These are phyloP conservation scores for Murina feae DNA, from an alignment of 2,113 vertebrate species.

Conservation along the genomic window DNA sequence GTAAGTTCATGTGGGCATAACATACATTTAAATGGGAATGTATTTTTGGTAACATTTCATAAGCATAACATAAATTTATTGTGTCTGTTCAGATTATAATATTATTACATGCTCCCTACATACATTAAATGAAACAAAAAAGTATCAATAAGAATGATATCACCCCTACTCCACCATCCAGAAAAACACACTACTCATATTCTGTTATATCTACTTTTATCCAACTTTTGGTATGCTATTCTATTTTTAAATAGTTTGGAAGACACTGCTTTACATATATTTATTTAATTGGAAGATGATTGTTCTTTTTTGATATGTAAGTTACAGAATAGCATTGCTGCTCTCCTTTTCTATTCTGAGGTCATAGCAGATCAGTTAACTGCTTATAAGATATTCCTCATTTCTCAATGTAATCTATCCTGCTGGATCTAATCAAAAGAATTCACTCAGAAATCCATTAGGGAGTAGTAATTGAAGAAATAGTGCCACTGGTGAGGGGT, in stretches of 20 bases:
- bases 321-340: neutral
- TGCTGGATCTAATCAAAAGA: conserved; percentile 43
- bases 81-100: neutral
- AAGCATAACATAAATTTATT: neutral
- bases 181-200: neutral
- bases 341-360: neutral
- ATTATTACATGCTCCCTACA: neutral
- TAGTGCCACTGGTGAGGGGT: neutral
- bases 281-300: neutral
- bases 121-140: neutral
- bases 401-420: conserved; percentile 23
- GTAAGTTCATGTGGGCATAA: neutral
- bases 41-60: neutral
- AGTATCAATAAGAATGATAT: neutral
- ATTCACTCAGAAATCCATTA: conserved; percentile 1
- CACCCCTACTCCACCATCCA: neutral
- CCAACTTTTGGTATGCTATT: neutral
- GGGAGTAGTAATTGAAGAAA: neutral
- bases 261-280: neutral
- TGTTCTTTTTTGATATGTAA: neutral
- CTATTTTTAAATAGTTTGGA: neutral
- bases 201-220: neutral
- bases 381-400: neutral
- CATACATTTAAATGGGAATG: neutral
- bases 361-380: conserved; percentile 9